Conservation (phyloP, 2,113 vertebrate species). For the Romanogobio albipinnatus region DNA sequence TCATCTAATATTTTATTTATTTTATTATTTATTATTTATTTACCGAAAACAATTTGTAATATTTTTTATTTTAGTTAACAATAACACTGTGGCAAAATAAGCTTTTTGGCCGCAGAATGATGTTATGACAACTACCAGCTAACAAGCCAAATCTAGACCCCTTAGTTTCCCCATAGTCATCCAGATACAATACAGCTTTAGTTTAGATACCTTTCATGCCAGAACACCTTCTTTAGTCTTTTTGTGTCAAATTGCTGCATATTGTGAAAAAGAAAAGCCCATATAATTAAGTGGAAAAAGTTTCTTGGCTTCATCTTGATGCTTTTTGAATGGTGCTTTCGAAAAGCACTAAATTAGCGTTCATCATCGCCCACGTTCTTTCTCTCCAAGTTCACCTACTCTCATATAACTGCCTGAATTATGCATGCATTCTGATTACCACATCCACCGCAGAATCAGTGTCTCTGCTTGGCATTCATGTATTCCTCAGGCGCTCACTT, state of each 20-base stretch:
- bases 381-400: conserved; percentile 7
- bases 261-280: conserved; percentile 14
- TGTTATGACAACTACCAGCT: not conserved
- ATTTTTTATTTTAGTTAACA: not conserved
- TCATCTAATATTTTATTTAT: not conserved
- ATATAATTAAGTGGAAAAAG: conserved; percentile 20
- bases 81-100: not conserved
- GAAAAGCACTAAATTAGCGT: conserved; percentile 29
- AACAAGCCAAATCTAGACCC: not conserved
- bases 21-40: not conserved
- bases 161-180: not conserved
- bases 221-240: not conserved
- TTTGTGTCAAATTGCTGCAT: conserved; percentile 2
- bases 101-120: not conserved
- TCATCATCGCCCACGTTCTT: conserved; percentile 50
- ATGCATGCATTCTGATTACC: conserved; percentile 58
- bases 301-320: conserved; percentile 20
- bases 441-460: conserved; percentile 45
- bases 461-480: conserved; percentile 43
- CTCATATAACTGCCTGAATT: conserved; percentile 49
- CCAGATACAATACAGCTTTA: not conserved
- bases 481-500: conserved; percentile 44
- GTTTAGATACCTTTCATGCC: not conserved
- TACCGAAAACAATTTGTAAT: not conserved
- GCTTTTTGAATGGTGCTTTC: conserved; percentile 25